Percentiles rank a stretch among this genome's conserved stretches.
Evolutionary conservation across 2,113 vertebrate genomes (phyloP).

Genomic region (Mesoclemmys tuberculata): DNA sequence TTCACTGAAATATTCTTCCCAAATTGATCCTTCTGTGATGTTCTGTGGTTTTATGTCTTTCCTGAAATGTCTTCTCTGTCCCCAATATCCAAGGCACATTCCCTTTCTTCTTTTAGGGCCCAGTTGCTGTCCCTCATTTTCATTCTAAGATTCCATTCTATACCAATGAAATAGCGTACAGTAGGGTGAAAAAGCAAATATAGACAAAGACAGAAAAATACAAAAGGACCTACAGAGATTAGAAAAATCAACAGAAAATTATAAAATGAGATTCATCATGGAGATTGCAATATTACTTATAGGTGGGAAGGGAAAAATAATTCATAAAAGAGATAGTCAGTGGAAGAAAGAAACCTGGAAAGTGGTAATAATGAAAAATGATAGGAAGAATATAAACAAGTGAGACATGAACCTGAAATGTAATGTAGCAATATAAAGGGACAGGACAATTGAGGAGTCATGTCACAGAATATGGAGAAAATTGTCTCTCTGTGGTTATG

Average conservation of each 20-base stretch:
- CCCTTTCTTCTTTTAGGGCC: not conserved
- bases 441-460: too few species aligned
- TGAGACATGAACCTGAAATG: too few species aligned
- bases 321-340: not conserved
- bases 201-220: not conserved
- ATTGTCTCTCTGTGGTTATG: too few species aligned
- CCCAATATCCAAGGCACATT: not conserved
- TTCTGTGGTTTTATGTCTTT: not conserved
- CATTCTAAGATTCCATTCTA: conserved; percentile 1
- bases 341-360: not conserved
- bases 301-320: not conserved
- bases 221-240: conserved; percentile 16
- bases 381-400: too few species aligned
- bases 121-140: conserved; percentile 10
- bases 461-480: too few species aligned
- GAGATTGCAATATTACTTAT: not conserved
- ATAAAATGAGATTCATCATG: not conserved
- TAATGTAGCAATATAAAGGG: too few species aligned
- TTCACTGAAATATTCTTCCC: not conserved
- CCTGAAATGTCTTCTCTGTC: not conserved
- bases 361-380: too few species aligned
- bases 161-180: not conserved
- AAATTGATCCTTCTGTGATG: not conserved
- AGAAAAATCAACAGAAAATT: conserved; percentile 24
- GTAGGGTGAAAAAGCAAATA: conserved; percentile 25